phyloP scores from a whole-genome alignment of 2,113 vertebrate genomes.

The Tragelaphus imberbis region DNA sequence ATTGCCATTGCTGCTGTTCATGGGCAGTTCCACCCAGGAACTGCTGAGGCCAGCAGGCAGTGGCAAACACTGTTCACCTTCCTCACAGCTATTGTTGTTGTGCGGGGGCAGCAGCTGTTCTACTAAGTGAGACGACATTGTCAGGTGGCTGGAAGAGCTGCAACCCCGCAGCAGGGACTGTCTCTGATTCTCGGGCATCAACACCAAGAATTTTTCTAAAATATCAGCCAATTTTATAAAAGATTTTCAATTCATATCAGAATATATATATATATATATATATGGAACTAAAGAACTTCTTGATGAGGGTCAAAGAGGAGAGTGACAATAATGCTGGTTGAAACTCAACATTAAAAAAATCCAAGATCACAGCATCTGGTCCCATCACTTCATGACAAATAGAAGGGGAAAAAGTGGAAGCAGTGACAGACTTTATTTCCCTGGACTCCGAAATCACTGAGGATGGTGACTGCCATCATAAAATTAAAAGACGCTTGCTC shows the following conservation, averaged over 20 bases:
- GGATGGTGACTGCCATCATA: not conserved
- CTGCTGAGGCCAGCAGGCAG: constrained; percentile 69
- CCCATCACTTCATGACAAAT: not conserved
- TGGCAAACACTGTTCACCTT: constrained; percentile 48
- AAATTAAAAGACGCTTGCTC: not conserved
- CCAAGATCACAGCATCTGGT: not conserved
- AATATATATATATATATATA: not conserved
- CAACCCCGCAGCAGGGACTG: not conserved
- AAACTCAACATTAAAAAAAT: not conserved
- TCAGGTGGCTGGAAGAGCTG: not conserved
- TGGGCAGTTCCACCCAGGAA: not conserved
- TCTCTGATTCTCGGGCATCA: constrained; percentile 47
- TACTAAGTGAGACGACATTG: constrained; percentile 64
- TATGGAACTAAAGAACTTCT: not conserved
- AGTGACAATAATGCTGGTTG: not conserved
- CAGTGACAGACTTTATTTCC: not conserved
- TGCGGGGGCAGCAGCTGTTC: constrained; percentile 59
- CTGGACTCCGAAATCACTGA: not conserved
- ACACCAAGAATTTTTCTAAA: constrained; percentile 31
- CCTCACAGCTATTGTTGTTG: constrained; percentile 69
- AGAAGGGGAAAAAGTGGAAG: not conserved
- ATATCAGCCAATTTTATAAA: not conserved
- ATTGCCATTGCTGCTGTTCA: not conserved
- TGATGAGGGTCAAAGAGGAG: not conserved
- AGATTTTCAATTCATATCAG: not conserved